Percentiles rank a stretch among this genome's conserved stretches.
phyloP scores from a whole-genome alignment of 2,888 invertebrate species.

The Trichacis sp. region DNA sequence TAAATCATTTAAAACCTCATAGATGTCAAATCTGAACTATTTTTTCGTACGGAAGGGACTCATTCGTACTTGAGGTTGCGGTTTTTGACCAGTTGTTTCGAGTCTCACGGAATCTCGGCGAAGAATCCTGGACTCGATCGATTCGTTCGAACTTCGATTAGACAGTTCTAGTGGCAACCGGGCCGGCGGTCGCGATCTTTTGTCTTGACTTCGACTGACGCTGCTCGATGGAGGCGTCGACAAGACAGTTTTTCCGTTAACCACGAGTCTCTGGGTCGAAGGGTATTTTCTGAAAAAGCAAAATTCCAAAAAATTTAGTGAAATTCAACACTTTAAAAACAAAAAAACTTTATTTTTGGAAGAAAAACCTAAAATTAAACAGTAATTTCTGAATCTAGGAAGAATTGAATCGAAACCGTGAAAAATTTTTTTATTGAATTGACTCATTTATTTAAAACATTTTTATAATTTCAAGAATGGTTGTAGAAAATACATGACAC shows the following conservation, averaged over 20 bases:
- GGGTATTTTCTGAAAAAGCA: conserved; percentile 43
- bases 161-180: conserved; percentile 50
- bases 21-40: too few species aligned
- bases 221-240: conserved; percentile 54
- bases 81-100: conserved; percentile 59
- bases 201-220: conserved; percentile 43
- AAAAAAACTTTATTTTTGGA: too few species aligned
- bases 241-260: conserved; percentile 68
- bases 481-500: too few species aligned
- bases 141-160: conserved; percentile 46
- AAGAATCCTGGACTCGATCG: conserved; percentile 60
- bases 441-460: too few species aligned
- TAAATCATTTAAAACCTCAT: too few species aligned
- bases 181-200: conserved; percentile 54
- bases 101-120: conserved; percentile 63
- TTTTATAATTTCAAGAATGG: too few species aligned
- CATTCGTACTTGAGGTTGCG: conserved; percentile 57
- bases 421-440: too few species aligned
- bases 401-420: too few species aligned
- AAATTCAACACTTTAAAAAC: too few species aligned
- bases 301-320: not conserved
- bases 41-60: too few species aligned
- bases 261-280: conserved; percentile 69
- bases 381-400: too few species aligned
- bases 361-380: too few species aligned